A percentile compares a stretch with the other conserved stretches of the same genome.
Evolutionary conservation across 2,797 vertebrate genomes (phyloP).

Genomic region (Catharus ustulatus): DNA sequence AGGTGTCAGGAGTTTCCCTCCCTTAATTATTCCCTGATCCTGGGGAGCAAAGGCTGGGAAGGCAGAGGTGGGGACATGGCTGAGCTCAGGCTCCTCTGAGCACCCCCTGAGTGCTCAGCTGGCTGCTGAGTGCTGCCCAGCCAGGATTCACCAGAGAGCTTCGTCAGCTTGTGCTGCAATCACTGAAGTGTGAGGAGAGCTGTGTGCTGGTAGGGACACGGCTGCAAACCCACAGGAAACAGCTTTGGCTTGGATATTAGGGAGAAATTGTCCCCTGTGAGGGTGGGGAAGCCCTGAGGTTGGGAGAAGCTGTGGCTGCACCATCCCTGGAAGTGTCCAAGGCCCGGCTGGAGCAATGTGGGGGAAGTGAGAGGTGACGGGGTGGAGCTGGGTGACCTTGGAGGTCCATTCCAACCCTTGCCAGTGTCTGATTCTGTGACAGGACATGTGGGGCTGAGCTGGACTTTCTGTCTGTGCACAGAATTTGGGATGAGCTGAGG

Average conservation of each 20-base stretch:
- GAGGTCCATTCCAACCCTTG: background rate
- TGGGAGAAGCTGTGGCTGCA: background rate
- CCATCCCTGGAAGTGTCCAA: background rate
- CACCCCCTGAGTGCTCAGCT: background rate
- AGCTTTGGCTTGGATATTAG: background rate
- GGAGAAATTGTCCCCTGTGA: background rate
- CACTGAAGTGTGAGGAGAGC: background rate
- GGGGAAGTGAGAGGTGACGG: background rate
- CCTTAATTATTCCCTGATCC: background rate
- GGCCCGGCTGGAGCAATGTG: background rate
- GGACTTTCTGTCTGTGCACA: too few relatives aligned
- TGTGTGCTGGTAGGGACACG: fast-evolving
- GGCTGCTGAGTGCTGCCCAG: background rate
- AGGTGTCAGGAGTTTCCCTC: background rate
- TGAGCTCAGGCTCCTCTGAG: background rate
- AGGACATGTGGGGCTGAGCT: fast-evolving
- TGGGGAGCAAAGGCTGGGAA: background rate
- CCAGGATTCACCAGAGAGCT: background rate
- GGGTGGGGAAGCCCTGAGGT: background rate
- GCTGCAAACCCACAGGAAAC: background rate
- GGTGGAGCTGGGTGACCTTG: background rate
- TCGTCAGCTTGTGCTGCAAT: background rate
- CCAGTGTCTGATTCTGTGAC: fast-evolving
- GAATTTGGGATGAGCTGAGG: background rate
- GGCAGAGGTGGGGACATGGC: background rate